Percentiles rank a stretch among this genome's conserved stretches.
Conservation (phyloP, 2,113 vertebrate genomes). For the Leucoraja erinaceus region DNA sequence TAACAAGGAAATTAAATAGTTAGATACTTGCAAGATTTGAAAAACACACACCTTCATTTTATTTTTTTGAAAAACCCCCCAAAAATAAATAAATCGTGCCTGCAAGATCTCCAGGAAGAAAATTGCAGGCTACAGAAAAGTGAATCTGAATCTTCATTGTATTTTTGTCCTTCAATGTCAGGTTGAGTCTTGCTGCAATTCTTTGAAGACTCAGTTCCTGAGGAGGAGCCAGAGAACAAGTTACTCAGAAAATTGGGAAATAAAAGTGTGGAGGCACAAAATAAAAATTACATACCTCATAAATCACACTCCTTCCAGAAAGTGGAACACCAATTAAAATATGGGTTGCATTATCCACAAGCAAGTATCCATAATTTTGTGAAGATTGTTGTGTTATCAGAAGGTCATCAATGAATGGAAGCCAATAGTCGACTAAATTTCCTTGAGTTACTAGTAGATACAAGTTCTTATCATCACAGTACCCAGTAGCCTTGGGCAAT, state of each 20-base stretch:
- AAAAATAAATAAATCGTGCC: slow-evolving; percentile 41
- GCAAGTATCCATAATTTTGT: slow-evolving; percentile 39
- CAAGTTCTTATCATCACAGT: slow-evolving; percentile 45
- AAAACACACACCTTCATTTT: no score
- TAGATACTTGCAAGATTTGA: not conserved
- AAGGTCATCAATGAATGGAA: slow-evolving; percentile 46
- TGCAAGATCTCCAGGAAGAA: slow-evolving; percentile 49
- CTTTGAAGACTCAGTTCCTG: slow-evolving; percentile 45
- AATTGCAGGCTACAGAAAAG: slow-evolving; percentile 49
- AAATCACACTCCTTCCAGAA: slow-evolving; percentile 43
- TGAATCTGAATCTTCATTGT: slow-evolving; percentile 41
- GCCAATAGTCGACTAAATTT: slow-evolving; percentile 49
- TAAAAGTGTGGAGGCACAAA: no score
- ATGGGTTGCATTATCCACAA: slow-evolving; percentile 48
- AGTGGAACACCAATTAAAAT: slow-evolving; percentile 44
- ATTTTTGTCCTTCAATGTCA: slow-evolving; percentile 47
- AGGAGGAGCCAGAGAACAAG: not conserved
- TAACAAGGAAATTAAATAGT: slow-evolving; percentile 39
- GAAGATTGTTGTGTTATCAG: slow-evolving; percentile 41
- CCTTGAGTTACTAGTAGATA: slow-evolving; percentile 44
- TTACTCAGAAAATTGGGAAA: not conserved
- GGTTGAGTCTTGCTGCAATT: slow-evolving; percentile 44
- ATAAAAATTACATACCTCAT: slow-evolving; percentile 47
- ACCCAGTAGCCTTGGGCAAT: slow-evolving; percentile 39
- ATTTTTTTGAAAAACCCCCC: no score